Evolutionary conservation across 1,140 invertebrate genomes (phyloP).

Genomic region (Drosophila paulistorum): DNA sequence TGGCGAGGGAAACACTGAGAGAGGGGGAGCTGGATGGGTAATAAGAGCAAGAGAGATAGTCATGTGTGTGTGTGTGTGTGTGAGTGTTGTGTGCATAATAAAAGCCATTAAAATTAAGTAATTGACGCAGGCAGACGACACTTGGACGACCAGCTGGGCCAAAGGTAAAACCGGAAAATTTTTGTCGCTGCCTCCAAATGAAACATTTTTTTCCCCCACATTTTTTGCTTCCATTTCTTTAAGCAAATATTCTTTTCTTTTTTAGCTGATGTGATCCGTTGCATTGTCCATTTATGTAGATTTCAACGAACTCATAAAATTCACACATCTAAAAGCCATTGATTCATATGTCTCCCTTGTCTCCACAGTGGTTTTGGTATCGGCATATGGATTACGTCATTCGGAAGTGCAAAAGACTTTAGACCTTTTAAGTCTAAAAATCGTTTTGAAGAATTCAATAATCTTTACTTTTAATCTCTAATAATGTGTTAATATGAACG

Average conservation of each 20-base stretch:
- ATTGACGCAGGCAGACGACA: conserved; percentile 58
- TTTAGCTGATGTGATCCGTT: neutral
- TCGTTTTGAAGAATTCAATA: no score
- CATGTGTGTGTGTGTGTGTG: conserved; percentile 22
- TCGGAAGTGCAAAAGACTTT: neutral
- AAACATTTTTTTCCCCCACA: neutral
- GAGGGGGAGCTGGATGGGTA: neutral
- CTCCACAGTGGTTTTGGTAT: conserved; percentile 38
- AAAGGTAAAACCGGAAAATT: conserved; percentile 59
- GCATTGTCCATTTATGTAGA: conserved; percentile 51
- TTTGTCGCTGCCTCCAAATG: conserved; percentile 14
- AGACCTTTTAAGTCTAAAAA: no score
- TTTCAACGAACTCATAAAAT: conserved; percentile 62
- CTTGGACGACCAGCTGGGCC: conserved; percentile 23
- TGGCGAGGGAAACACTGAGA: neutral
- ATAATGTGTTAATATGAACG: no score
- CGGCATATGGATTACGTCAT: no score
- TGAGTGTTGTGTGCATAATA: conserved; percentile 50
- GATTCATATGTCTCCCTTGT: neutral
- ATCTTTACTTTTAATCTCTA: no score
- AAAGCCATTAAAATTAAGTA: conserved; percentile 71
- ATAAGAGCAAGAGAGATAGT: neutral
- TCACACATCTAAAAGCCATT: conserved; percentile 41
- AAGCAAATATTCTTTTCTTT: neutral
- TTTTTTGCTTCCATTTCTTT: neutral